These are phyloP conservation scores for Scomber japonicus DNA, from an alignment of 2,113 vertebrate species.

Conservation along the genomic window DNA sequence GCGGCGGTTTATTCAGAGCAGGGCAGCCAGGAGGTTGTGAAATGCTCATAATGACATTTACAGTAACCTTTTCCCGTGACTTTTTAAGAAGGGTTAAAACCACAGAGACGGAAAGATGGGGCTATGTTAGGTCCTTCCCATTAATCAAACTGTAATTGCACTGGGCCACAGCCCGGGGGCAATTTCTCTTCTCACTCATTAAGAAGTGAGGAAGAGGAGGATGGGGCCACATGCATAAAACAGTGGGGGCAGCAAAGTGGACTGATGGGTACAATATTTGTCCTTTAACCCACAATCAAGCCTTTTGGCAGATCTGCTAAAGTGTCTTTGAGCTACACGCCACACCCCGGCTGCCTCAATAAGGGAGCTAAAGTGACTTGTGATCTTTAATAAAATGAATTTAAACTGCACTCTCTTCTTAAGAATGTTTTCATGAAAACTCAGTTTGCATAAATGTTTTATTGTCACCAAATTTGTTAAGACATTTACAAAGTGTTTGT, in stretches of 20 bases:
- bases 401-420: constrained; percentile 6
- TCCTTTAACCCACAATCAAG: constrained; percentile 33
- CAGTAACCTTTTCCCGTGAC: constrained; percentile 78
- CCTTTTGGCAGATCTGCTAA: background rate
- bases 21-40: constrained; percentile 46
- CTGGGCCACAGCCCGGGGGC: constrained; percentile 49
- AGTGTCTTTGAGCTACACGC: background rate
- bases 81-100: constrained; percentile 81
- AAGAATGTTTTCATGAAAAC: constrained; percentile 23
- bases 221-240: constrained; percentile 8
- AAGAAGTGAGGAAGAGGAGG: constrained; percentile 34
- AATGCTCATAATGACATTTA: constrained; percentile 76
- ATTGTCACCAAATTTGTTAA: constrained; percentile 24
- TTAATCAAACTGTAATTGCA: constrained; percentile 75
- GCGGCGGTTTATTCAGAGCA: constrained; percentile 44
- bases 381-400: constrained; percentile 9
- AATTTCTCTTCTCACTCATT: constrained; percentile 56
- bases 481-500: constrained; percentile 33
- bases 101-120: constrained; percentile 69
- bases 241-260: constrained; percentile 12
- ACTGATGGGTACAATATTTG: constrained; percentile 34
- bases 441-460: constrained; percentile 44
- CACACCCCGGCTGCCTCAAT: background rate
- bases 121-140: constrained; percentile 57
- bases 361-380: background rate